These are phyloP conservation scores for Hephaestus fuliginosus DNA, from an alignment of 2,797 vertebrate genomes.

Conservation along the genomic window DNA sequence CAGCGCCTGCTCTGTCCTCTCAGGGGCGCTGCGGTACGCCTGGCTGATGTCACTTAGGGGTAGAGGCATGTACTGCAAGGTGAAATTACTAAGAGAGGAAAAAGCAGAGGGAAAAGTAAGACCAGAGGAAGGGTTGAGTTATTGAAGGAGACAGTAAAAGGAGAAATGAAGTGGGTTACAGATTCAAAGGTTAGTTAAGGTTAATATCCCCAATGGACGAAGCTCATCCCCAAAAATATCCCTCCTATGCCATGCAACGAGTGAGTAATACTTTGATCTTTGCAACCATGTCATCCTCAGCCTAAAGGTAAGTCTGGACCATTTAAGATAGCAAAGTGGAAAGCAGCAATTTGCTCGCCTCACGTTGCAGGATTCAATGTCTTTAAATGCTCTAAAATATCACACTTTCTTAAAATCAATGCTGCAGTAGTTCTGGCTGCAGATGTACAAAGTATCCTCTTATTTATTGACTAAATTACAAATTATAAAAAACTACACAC, in stretches of 20 bases:
- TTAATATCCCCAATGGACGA: slow-evolving; percentile 67
- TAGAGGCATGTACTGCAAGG: slow-evolving; percentile 94
- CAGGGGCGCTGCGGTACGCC: slow-evolving; percentile 91
- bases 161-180: slow-evolving; percentile 56
- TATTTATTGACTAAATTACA: slow-evolving; percentile 15
- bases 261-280: slow-evolving; percentile 73
- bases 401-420: slow-evolving; percentile 14
- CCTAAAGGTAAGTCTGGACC: slow-evolving; percentile 66
- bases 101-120: slow-evolving; percentile 35
- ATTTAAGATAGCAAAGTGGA: slow-evolving; percentile 66
- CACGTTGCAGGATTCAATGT: slow-evolving; percentile 41
- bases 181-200: slow-evolving; percentile 59
- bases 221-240: slow-evolving; percentile 66
- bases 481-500: neutral
- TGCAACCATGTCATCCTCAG: slow-evolving; percentile 67
- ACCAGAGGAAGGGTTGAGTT: slow-evolving; percentile 39
- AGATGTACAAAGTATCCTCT: neutral
- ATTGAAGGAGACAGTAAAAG: slow-evolving; percentile 47
- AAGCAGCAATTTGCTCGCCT: slow-evolving; percentile 63
- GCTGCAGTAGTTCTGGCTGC: neutral
- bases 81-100: slow-evolving; percentile 89
- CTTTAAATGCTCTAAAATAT: slow-evolving; percentile 28
- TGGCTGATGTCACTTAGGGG: slow-evolving; percentile 93
- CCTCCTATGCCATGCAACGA: slow-evolving; percentile 23
- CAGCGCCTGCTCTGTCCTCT: slow-evolving; percentile 92